Conservation (phyloP, 2,888 invertebrate genomes). For the Apotomis betuletana region DNA sequence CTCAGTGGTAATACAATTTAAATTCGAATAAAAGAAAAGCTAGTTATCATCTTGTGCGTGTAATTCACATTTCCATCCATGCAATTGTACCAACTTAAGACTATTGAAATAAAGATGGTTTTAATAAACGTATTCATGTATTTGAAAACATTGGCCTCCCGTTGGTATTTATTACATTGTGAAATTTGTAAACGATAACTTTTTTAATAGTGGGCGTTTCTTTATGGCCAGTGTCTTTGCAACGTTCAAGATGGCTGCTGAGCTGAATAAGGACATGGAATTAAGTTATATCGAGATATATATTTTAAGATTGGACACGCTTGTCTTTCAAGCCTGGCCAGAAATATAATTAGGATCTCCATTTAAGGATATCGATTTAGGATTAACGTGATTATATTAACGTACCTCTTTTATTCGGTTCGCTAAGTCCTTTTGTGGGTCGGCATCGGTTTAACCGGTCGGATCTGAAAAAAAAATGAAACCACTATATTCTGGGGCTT, state of each 20-base stretch:
- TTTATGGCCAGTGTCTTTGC: conserved; percentile 14
- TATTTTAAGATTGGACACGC: too few species aligned
- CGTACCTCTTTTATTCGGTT: conserved; percentile 17
- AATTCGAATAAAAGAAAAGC: not conserved
- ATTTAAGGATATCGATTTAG: too few species aligned
- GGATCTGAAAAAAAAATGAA: conserved; percentile 26
- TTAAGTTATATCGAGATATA: conserved; percentile 1
- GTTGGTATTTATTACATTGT: conserved; percentile 39
- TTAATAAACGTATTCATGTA: not conserved
- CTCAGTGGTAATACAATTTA: not conserved
- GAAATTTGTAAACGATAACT: conserved; percentile 27
- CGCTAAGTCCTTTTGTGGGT: conserved; percentile 18
- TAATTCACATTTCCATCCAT: not conserved
- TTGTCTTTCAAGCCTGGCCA: too few species aligned
- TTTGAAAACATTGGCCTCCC: conserved; percentile 30
- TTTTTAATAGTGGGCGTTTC: conserved; percentile 28
- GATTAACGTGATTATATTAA: not conserved
- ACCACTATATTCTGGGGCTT: not conserved
- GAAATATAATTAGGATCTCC: too few species aligned
- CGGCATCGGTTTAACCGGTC: conserved; percentile 34
- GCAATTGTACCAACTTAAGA: conserved; percentile 3
- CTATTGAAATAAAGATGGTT: conserved; percentile 13
- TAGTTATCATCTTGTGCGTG: not conserved
- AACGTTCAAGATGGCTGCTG: conserved; percentile 8
- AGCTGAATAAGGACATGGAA: conserved; percentile 16